These are phyloP conservation scores for Acrobasis repandana DNA, from an alignment of 2,888 invertebrate species.

Conservation along the genomic window DNA sequence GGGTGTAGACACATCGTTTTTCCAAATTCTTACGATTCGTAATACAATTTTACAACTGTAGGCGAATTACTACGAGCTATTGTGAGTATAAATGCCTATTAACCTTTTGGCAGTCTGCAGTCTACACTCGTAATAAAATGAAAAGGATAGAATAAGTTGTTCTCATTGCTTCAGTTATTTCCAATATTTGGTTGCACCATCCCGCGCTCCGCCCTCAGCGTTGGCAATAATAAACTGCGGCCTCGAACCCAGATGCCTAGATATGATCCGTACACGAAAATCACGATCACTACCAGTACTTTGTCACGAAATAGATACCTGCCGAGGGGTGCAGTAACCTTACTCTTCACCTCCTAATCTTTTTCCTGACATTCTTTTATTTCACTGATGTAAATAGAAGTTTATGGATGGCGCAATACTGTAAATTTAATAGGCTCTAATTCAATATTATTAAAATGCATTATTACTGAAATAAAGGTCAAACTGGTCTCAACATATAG, in stretches of 20 bases:
- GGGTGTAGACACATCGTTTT: too few relatives aligned
- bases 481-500: too few relatives aligned
- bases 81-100: not conserved
- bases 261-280: conserved; percentile 38
- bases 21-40: too few relatives aligned
- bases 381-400: not conserved
- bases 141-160: conserved; percentile 20
- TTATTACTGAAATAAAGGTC: too few relatives aligned
- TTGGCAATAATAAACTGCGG: conserved; percentile 35
- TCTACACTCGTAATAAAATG: conserved; percentile 5
- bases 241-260: conserved; percentile 37
- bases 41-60: too few relatives aligned
- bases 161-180: conserved; percentile 20
- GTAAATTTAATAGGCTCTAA: too few relatives aligned
- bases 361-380: not conserved
- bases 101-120: not conserved
- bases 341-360: conserved; percentile 3
- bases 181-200: conserved; percentile 30
- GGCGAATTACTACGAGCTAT: too few relatives aligned
- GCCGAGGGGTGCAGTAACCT: not conserved
- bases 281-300: conserved; percentile 30
- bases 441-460: too few relatives aligned
- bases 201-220: conserved; percentile 22
- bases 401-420: too few relatives aligned
- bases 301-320: conserved; percentile 29